Evolutionary conservation across 92 coral and sea anemone species (phyloP), one percentile per base, ranked within the genome.

Genomic region (Parazoanthus atlanticus): DNA sequence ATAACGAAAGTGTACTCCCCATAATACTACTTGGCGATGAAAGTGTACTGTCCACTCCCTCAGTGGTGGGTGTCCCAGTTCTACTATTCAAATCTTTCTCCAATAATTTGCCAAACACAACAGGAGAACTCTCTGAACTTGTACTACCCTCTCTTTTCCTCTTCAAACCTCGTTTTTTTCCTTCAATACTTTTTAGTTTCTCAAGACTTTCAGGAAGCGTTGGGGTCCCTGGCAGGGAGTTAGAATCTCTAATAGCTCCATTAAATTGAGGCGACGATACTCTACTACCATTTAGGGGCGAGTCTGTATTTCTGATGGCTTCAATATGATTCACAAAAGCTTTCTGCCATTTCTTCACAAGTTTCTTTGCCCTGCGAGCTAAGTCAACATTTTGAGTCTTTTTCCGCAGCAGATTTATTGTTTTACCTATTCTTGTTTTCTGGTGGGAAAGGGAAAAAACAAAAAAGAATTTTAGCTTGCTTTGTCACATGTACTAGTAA

Each of bases 391-490:
- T 97, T 28, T 89, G 84, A 46, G 99, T 97, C 81, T 97, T 97
- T 88, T 97, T 97, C 56, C 99, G 94, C 52, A 97, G 94, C 76
- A 94, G 93, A 84, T 97, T 97, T 56, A 97, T 94, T 74, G 98
- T 97, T 85, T 96, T 96, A 56, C 99, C 99, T 84, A 97, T 91
- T 69, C 99, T 92, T 91, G 99, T 97, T 94, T 93, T 93, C 99
- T 97, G 92, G 86, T 81, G 83, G 78, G 86, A 74, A 78, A 74
- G 36, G 16, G 6, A 19, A 32, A 54, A 54, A 40, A 30, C 0
- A 25, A 21, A 61, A 1, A 15, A 16, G 25, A 56, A 56, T 56
- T 56, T 1, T 2, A 25, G 65, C 65, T 15, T 56, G 19, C 21
- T 56, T 2, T 56, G 49, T 46, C 49, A 46, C 49, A 8, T 8